phyloP scores from a whole-genome alignment of 1,140 invertebrate species.

The Macrocentrus cingulum region DNA sequence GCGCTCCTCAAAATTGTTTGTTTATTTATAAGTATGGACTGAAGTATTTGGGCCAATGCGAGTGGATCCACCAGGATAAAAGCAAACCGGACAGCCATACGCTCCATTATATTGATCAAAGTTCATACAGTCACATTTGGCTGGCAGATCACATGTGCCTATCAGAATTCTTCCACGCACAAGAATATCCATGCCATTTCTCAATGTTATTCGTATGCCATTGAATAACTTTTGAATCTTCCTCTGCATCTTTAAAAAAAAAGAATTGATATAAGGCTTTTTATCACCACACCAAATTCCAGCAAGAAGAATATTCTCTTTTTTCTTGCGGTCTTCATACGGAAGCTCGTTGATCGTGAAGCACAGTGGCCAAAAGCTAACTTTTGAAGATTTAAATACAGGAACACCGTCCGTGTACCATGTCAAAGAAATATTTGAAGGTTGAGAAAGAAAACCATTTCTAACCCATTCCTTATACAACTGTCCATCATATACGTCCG shows the following conservation, averaged over 20 bases:
- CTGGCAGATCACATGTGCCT: slow-evolving; percentile 23
- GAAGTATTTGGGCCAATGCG: background rate
- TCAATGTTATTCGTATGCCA: slow-evolving; percentile 1
- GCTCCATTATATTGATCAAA: background rate
- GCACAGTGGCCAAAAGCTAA: slow-evolving; percentile 13
- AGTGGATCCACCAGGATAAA: slow-evolving; percentile 18
- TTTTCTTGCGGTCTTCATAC: slow-evolving; percentile 13
- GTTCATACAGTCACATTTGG: slow-evolving; percentile 3
- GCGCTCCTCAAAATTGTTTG: slow-evolving; percentile 1
- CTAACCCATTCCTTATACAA: slow-evolving; percentile 12
- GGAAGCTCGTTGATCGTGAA: slow-evolving; percentile 25
- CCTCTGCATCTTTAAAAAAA: slow-evolving; percentile 14
- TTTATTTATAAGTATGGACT: slow-evolving; percentile 1
- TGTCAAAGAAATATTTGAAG: slow-evolving; percentile 14
- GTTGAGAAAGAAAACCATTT: slow-evolving; percentile 13
- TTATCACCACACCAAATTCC: slow-evolving; percentile 21
- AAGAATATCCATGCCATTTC: slow-evolving; percentile 5
- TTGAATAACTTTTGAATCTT: background rate
- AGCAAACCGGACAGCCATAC: background rate
- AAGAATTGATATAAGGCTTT: slow-evolving; percentile 14
- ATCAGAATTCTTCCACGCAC: slow-evolving; percentile 20
- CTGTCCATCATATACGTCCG: slow-evolving; percentile 20
- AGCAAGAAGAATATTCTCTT: slow-evolving; percentile 14
- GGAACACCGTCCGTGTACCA: slow-evolving; percentile 23
- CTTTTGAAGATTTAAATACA: slow-evolving; percentile 17